Conservation (phyloP, 2,888 invertebrate species). For the Hipparchia semele region DNA sequence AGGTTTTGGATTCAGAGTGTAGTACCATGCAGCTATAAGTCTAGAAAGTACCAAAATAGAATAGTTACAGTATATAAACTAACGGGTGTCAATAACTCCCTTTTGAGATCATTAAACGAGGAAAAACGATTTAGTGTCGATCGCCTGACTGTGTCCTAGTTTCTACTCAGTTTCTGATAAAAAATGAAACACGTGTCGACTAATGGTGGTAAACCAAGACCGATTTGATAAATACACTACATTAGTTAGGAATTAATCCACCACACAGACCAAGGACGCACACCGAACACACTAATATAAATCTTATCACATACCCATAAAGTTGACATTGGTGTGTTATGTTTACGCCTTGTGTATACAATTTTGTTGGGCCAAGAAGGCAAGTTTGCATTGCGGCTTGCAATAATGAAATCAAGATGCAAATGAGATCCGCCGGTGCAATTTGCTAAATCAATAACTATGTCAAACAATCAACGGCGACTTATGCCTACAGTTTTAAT, state of each 20-base stretch:
- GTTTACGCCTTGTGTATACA: not conserved
- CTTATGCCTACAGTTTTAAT: slow-evolving; percentile 24
- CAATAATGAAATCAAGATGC: slow-evolving; percentile 41
- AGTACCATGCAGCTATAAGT: no score
- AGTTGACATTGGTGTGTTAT: slow-evolving; percentile 3
- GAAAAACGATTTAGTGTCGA: not conserved
- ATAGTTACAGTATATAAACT: not conserved
- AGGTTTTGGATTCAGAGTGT: no score
- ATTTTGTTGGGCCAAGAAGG: slow-evolving; percentile 6
- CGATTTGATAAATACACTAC: slow-evolving; percentile 14
- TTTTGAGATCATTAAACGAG: not conserved
- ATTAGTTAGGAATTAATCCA: slow-evolving; percentile 19
- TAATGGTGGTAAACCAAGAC: slow-evolving; percentile 10
- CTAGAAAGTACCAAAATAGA: not conserved
- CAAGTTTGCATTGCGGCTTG: slow-evolving; percentile 28
- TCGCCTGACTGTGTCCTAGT: slow-evolving; percentile 8
- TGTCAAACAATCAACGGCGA: slow-evolving; percentile 30
- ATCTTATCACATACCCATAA: not conserved
- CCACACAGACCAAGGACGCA: slow-evolving; percentile 8
- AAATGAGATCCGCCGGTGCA: slow-evolving; percentile 39
- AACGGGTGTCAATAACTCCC: not conserved
- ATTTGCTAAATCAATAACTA: slow-evolving; percentile 43
- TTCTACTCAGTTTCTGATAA: slow-evolving; percentile 12
- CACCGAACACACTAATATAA: not conserved
- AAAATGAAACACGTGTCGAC: slow-evolving; percentile 8